Conservation (phyloP, 2,888 invertebrate species). For the Heliconius ethilla region DNA sequence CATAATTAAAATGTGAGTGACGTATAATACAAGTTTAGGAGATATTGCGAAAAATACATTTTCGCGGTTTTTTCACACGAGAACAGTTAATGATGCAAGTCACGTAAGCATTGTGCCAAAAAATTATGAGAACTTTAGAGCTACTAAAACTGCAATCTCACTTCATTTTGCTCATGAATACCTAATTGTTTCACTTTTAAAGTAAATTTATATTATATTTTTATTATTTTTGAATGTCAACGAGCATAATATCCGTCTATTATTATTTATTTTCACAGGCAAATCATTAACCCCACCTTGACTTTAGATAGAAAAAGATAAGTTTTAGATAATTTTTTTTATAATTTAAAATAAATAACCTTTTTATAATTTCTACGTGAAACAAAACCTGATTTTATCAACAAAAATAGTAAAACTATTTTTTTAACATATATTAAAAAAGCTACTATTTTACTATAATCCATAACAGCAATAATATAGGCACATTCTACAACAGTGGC, state of each 20-base stretch:
- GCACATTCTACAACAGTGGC: background rate
- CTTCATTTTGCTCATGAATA: conserved; percentile 14
- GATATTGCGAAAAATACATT: conserved; percentile 19
- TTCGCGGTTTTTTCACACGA: conserved; percentile 28
- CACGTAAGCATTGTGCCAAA: conserved; percentile 27
- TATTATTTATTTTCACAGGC: background rate
- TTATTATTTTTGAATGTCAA: conserved; percentile 8
- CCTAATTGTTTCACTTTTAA: conserved; percentile 15
- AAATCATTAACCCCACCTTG: conserved; percentile 3
- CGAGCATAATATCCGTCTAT: background rate
- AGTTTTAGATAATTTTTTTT: background rate
- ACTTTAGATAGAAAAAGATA: conserved; percentile 9
- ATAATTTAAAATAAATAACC: background rate
- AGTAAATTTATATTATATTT: background rate
- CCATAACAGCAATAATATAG: background rate
- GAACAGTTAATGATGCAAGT: conserved; percentile 26
- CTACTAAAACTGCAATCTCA: conserved; percentile 23
- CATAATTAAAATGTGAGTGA: too few relatives aligned
- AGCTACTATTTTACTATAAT: background rate
- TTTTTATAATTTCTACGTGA: background rate
- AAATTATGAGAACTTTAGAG: conserved; percentile 25
- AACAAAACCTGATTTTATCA: background rate
- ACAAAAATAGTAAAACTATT: background rate
- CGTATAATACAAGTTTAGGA: background rate
- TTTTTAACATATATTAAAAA: background rate